Conservation (phyloP, 2,888 invertebrate species). For the Bhutanitis thaidina region DNA sequence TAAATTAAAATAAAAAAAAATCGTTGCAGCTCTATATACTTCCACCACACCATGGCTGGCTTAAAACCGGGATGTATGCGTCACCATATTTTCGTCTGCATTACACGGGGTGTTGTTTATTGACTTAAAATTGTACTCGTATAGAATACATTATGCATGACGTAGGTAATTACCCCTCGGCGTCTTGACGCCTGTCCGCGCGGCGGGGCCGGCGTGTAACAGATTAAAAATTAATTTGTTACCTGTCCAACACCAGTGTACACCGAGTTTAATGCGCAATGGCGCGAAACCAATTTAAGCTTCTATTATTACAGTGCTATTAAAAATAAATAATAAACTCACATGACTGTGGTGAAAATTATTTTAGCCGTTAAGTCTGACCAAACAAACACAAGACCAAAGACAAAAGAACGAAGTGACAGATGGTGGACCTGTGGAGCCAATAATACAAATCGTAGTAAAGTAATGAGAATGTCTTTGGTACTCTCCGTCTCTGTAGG, state of each 20-base stretch:
- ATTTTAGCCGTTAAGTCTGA: too few species aligned
- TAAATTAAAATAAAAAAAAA: too few species aligned
- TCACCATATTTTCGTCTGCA: slow-evolving; percentile 70
- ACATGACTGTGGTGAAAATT: too few species aligned
- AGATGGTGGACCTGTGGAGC: too few species aligned
- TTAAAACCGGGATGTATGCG: slow-evolving; percentile 51
- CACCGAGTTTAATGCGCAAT: slow-evolving; percentile 17
- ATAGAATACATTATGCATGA: slow-evolving; percentile 72
- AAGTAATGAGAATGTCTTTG: too few species aligned
- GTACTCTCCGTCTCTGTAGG: too few species aligned
- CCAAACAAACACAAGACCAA: too few species aligned
- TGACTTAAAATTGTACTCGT: slow-evolving; percentile 77
- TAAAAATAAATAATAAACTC: too few species aligned
- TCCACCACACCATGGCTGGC: slow-evolving; percentile 31
- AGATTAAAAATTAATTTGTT: slow-evolving; percentile 20
- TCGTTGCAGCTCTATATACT: slow-evolving; percentile 39
- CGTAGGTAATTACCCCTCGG: slow-evolving; percentile 54
- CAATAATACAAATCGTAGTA: too few species aligned
- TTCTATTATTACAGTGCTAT: too few species aligned
- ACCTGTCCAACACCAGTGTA: slow-evolving; percentile 1
- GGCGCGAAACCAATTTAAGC: too few species aligned
- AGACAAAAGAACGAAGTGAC: too few species aligned
- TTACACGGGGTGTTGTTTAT: slow-evolving; percentile 67
- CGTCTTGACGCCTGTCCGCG: slow-evolving; percentile 25
- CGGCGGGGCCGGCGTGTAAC: slow-evolving; percentile 11